Percentiles rank a stretch among this genome's conserved stretches.
Conservation (phyloP, 2,888 invertebrate genomes). For the Drosophila pegasa region DNA sequence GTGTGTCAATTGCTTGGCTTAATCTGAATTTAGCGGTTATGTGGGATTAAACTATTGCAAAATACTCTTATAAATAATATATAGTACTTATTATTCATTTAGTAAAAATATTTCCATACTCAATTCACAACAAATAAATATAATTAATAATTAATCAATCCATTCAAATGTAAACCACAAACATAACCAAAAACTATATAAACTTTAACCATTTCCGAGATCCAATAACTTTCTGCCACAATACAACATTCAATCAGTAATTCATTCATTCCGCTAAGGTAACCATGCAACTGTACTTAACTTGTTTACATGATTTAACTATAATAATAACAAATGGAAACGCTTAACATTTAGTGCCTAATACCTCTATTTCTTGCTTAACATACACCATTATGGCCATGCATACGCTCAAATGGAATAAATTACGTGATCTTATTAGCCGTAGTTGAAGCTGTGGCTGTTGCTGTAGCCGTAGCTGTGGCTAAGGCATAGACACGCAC, state of each 20-base stretch:
- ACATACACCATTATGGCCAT: conserved; percentile 6
- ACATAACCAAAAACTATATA: too few relatives aligned
- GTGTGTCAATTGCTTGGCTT: too few relatives aligned
- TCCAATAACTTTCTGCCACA: too few relatives aligned
- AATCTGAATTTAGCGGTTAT: too few relatives aligned
- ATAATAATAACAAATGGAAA: conserved; percentile 28
- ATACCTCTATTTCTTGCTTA: not conserved
- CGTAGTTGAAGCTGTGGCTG: conserved; percentile 6
- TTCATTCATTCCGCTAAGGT: not conserved
- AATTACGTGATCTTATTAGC: conserved; percentile 79
- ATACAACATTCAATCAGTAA: not conserved
- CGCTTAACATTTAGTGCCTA: conserved; percentile 10
- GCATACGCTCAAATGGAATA: conserved; percentile 61
- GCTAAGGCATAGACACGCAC: conserved; percentile 15
- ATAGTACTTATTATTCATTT: too few relatives aligned
- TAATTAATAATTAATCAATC: too few relatives aligned
- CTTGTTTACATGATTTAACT: not conserved
- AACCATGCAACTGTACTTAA: not conserved
- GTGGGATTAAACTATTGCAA: too few relatives aligned
- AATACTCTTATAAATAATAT: too few relatives aligned
- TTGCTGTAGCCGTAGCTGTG: conserved; percentile 17
- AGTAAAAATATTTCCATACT: too few relatives aligned
- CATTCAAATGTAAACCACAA: too few relatives aligned
- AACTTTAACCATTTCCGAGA: not conserved
- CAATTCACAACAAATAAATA: too few relatives aligned